Percentiles rank a stretch among this genome's conserved stretches.
phyloP scores from a whole-genome alignment of 2,888 invertebrate species.

The Ennomos fuscantarius region DNA sequence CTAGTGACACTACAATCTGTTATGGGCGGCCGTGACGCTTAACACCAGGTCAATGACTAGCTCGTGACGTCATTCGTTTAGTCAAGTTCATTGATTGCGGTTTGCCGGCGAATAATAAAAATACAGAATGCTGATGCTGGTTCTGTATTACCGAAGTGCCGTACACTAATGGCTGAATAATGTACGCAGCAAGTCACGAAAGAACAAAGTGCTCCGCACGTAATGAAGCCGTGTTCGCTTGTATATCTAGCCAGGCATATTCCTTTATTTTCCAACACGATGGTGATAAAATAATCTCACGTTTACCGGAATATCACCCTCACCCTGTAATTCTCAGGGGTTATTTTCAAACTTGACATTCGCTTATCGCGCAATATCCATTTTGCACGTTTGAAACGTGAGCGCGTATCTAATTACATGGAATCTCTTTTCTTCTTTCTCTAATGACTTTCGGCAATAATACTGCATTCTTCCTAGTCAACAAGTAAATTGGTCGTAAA shows the following conservation, averaged over 20 bases:
- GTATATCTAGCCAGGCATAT: constrained; percentile 46
- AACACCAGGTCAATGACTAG: no score
- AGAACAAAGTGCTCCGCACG: constrained; percentile 60
- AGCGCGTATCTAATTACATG: constrained; percentile 26
- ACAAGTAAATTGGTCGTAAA: constrained; percentile 15
- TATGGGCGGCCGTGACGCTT: no score
- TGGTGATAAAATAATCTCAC: constrained; percentile 41
- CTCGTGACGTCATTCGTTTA: no score
- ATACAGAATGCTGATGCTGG: constrained; percentile 41
- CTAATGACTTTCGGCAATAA: constrained; percentile 19
- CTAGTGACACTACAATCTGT: no score
- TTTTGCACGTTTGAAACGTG: constrained; percentile 18
- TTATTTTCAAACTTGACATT: constrained; percentile 35
- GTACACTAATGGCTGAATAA: constrained; percentile 67
- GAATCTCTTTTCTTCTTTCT: constrained; percentile 10
- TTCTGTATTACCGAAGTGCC: constrained; percentile 49
- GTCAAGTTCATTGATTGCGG: constrained; percentile 39
- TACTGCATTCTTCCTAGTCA: constrained; percentile 4
- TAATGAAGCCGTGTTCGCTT: constrained; percentile 56
- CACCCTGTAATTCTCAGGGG: constrained; percentile 22
- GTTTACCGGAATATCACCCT: constrained; percentile 35
- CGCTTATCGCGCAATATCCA: constrained; percentile 22
- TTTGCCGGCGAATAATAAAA: constrained; percentile 41
- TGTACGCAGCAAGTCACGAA: constrained; percentile 65
- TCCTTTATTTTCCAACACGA: constrained; percentile 47